phyloP scores from a whole-genome alignment of 2,888 invertebrate species.

The Drosophila testacea region DNA sequence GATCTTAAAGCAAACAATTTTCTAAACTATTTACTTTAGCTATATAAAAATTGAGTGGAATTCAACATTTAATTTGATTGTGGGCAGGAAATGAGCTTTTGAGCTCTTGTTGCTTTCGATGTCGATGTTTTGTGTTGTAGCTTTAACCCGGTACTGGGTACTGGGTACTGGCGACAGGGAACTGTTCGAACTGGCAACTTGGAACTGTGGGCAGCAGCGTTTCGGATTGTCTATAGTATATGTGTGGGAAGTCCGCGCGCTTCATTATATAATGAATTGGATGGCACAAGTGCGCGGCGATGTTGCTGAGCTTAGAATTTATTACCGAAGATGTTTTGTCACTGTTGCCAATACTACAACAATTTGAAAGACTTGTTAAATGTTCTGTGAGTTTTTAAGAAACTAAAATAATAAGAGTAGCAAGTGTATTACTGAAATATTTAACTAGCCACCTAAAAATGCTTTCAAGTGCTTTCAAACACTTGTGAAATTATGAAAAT shows the following conservation, averaged over 20 bases:
- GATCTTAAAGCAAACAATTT: not conserved
- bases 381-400: constrained; percentile 3
- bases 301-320: constrained; percentile 59
- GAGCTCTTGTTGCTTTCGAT: constrained; percentile 7
- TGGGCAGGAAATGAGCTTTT: constrained; percentile 69
- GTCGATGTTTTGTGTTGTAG: constrained; percentile 21
- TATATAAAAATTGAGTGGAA: constrained; percentile 40
- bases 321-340: constrained; percentile 54
- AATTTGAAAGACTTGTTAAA: constrained; percentile 11
- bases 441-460: too few species aligned
- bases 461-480: too few species aligned
- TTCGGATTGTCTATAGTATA: constrained; percentile 21
- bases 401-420: not conserved
- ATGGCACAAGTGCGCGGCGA: constrained; percentile 46
- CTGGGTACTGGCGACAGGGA: constrained; percentile 19
- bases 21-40: constrained; percentile 23
- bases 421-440: too few species aligned
- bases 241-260: constrained; percentile 64
- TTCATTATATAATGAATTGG: constrained; percentile 73
- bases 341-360: constrained; percentile 15
- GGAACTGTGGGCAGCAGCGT: constrained; percentile 52
- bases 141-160: constrained; percentile 36
- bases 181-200: constrained; percentile 14
- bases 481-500: too few species aligned
- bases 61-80: constrained; percentile 65